phyloP scores from a whole-genome alignment of 2,888 invertebrate genomes.

The Drosophila parthenogenetica region DNA sequence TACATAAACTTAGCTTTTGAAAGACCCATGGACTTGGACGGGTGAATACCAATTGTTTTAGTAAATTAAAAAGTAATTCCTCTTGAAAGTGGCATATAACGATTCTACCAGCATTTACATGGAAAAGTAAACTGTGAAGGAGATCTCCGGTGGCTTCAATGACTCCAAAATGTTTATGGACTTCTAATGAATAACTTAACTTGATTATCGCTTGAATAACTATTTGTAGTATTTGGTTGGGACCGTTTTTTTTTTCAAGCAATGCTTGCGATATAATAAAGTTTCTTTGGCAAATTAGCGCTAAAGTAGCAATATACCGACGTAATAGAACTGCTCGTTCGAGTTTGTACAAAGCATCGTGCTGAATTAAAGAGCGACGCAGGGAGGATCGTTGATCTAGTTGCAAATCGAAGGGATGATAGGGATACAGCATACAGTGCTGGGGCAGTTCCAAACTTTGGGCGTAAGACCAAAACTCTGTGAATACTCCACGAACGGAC shows the following conservation, averaged over 20 bases:
- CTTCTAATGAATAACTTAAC: conserved; percentile 79
- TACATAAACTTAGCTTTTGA: conserved; percentile 68
- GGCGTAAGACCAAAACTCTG: conserved; percentile 81
- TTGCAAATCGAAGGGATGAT: conserved; percentile 67
- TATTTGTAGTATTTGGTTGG: conserved; percentile 76
- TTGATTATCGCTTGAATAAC: conserved; percentile 74
- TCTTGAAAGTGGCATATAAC: conserved; percentile 12
- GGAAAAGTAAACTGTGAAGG: conserved; percentile 60
- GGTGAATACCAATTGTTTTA: conserved; percentile 81
- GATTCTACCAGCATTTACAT: conserved; percentile 14
- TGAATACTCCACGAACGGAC: conserved; percentile 75
- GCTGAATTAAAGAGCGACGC: conserved; percentile 62
- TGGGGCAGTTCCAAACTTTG: conserved; percentile 78
- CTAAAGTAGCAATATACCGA: conserved; percentile 77
- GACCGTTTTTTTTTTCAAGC: conserved; percentile 66
- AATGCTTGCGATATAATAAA: conserved; percentile 55
- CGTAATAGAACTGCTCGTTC: conserved; percentile 78
- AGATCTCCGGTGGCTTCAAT: conserved; percentile 75
- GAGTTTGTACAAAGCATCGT: conserved; percentile 57
- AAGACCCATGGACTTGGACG: conserved; percentile 82
- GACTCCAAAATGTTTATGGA: conserved; percentile 80
- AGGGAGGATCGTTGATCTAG: conserved; percentile 34
- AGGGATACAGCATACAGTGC: conserved; percentile 72
- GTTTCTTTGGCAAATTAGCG: conserved; percentile 69
- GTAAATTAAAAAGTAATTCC: conserved; percentile 70